phyloP scores from a whole-genome alignment of 2,888 invertebrate genomes.

The Hyalella azteca region DNA sequence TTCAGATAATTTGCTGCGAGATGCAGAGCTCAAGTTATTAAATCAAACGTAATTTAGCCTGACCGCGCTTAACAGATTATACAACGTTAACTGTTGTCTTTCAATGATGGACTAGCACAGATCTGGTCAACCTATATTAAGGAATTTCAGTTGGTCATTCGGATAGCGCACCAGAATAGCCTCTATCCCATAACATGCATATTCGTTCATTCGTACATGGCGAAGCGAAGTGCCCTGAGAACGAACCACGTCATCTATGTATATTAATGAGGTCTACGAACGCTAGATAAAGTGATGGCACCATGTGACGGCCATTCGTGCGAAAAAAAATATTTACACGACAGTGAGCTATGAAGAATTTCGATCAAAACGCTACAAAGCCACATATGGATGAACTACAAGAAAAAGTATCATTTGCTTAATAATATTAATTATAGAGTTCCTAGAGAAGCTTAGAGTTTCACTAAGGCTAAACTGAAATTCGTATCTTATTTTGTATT shows the following conservation, averaged over 20 bases:
- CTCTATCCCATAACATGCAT: too few relatives aligned
- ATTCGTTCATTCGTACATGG: too few relatives aligned
- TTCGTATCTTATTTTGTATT: neutral
- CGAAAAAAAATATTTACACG: slow-evolving; percentile 3
- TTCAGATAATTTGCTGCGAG: too few relatives aligned
- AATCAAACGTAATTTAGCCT: too few relatives aligned
- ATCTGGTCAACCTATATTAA: too few relatives aligned
- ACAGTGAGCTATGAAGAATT: slow-evolving; percentile 2
- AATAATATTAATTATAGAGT: neutral
- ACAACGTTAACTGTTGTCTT: neutral
- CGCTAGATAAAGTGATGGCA: slow-evolving; percentile 25
- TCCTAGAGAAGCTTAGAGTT: slow-evolving; percentile 29
- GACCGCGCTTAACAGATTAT: neutral
- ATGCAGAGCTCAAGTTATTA: too few relatives aligned
- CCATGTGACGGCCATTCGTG: slow-evolving; percentile 12
- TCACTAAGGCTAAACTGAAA: slow-evolving; percentile 14
- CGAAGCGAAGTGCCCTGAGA: too few relatives aligned
- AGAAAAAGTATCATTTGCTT: neutral
- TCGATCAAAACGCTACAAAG: neutral
- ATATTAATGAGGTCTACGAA: slow-evolving; percentile 1
- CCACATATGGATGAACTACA: slow-evolving; percentile 3
- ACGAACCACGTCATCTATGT: too few relatives aligned
- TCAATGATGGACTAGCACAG: neutral
- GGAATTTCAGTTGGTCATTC: too few relatives aligned
- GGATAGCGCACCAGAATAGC: too few relatives aligned